Evolutionary conservation across 2,888 invertebrate genomes (phyloP), one percentile per base, ranked within the genome.

Genomic region (Dendrolimus houi): DNA sequence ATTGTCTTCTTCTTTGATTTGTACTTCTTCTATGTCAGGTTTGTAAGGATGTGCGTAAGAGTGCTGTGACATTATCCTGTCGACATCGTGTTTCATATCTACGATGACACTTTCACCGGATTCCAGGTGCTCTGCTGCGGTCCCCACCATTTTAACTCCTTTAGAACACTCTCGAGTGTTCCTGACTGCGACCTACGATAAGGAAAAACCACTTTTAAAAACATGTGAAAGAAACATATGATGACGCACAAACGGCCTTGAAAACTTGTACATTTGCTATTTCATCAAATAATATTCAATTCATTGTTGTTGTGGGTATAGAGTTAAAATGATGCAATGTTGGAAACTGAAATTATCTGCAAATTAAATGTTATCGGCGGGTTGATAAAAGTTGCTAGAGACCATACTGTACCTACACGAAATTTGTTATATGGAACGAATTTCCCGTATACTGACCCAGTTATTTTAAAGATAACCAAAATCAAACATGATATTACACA

Each of bases 81-180:
- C 73, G 41, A 88, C 80, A 65, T 91, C 87, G 59, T 83, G 87
- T 63, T 84, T 84, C 56, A 80, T 73, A 71, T 86, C 83, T 89
- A 92, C n/a, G 87, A 90, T 69, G 80, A 77, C 78, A 92, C 87
- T 69, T 93, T 92, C 75, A 95, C 91, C 68, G 96, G 96, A 81
- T 96, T 96, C 96, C 96, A 96, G 71, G 91, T 94, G 85, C 93
- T 95, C 87, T 96, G 96, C 76, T 95, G 95, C 56, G 94, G 94
- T 62, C 96, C 96, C 96, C 96, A 96, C 96, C 96, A 96, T 72
- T 94, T 94, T 76, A 93, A 91, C 81, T 93, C 91, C 70, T 92
- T 87, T 60, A 88, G 75, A 53, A 77, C 86, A 75, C 69, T 83
- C 78, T 85, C 81, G 64, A 88, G 72, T 58, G 75, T 79, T 64